Percentiles rank a stretch among this genome's conserved stretches.
Evolutionary conservation across 2,888 invertebrate genomes (phyloP).

Genomic region (Anticlea derivata): DNA sequence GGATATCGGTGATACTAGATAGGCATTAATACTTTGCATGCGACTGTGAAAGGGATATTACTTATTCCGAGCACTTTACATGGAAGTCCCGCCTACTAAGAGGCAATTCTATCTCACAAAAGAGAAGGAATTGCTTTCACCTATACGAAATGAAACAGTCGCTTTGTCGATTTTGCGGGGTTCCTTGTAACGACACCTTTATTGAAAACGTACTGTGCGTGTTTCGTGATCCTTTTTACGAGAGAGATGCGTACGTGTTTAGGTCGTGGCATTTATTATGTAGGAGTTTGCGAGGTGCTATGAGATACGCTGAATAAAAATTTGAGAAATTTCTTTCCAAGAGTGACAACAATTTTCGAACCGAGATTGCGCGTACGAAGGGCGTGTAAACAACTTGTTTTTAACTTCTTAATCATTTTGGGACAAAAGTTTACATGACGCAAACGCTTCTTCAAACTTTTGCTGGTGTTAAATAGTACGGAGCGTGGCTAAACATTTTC

Average conservation of each 20-base stretch:
- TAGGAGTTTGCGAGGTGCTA: constrained; percentile 34
- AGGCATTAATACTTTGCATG: constrained; percentile 38
- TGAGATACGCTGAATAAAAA: constrained; percentile 25
- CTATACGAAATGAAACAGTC: constrained; percentile 73
- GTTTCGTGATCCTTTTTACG: constrained; percentile 57
- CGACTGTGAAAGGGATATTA: constrained; percentile 50
- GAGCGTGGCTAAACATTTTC: constrained; percentile 45
- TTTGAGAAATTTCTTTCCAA: constrained; percentile 18
- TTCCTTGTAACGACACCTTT: constrained; percentile 67
- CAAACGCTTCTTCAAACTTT: constrained; percentile 47
- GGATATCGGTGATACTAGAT: constrained; percentile 37
- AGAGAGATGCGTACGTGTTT: constrained; percentile 47
- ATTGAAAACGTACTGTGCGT: constrained; percentile 65
- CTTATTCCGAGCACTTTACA: constrained; percentile 58
- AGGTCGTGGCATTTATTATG: constrained; percentile 44
- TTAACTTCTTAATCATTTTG: constrained; percentile 28
- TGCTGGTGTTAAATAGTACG: constrained; percentile 51
- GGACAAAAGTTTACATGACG: constrained; percentile 46
- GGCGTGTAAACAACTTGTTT: constrained; percentile 23
- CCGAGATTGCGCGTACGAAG: constrained; percentile 22
- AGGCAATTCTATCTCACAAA: constrained; percentile 72
- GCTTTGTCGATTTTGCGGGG: constrained; percentile 70
- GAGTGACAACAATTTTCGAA: constrained; percentile 22
- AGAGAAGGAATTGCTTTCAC: constrained; percentile 71
- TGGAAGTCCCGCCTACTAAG: constrained; percentile 65